phyloP scores from a whole-genome alignment of 2,797 vertebrate species.

The Peromyscus eremicus region DNA sequence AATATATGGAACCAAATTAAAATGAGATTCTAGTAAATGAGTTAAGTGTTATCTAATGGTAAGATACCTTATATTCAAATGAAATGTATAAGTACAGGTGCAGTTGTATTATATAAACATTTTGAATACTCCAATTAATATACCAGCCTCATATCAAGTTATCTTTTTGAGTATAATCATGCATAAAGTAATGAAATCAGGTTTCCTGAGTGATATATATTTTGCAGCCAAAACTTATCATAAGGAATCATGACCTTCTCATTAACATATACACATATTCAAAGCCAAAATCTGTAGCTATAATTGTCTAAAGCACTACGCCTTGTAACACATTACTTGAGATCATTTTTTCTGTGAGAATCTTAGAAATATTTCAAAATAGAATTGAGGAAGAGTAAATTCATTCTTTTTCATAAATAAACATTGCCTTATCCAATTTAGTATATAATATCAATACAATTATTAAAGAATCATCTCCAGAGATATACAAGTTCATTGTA shows the following conservation, averaged over 20 bases:
- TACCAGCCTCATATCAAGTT: background rate
- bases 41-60: background rate
- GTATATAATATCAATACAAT: conserved; percentile 31
- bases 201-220: background rate
- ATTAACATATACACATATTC: background rate
- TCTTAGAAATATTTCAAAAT: conserved; percentile 10
- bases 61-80: background rate
- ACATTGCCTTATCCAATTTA: background rate
- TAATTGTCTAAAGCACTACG: background rate
- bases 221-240: conserved; percentile 38
- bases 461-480: conserved; percentile 9
- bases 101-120: conserved; percentile 1
- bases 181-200: background rate
- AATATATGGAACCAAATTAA: background rate
- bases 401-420: background rate
- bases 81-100: background rate
- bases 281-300: conserved; percentile 18
- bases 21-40: background rate
- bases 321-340: conserved; percentile 7
- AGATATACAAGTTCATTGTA: conserved; percentile 6
- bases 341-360: conserved; percentile 6
- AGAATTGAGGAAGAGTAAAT: background rate
- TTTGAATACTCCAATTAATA: conserved; percentile 4
- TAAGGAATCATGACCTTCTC: background rate
- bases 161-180: background rate